These are phyloP conservation scores for Probosciger aterrimus DNA, from an alignment of 2,113 vertebrate genomes.

Conservation along the genomic window DNA sequence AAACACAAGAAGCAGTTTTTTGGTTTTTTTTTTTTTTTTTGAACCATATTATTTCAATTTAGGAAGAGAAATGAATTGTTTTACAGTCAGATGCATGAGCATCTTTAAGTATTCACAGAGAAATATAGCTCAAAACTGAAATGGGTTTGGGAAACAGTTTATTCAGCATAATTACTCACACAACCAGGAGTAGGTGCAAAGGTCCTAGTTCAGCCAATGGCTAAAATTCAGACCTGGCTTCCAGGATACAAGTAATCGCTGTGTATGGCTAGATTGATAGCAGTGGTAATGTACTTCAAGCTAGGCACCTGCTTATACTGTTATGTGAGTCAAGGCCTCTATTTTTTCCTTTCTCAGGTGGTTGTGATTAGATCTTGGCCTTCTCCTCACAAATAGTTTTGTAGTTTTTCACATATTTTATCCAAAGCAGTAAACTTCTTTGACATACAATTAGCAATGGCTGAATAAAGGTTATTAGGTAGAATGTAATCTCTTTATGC, in stretches of 20 bases:
- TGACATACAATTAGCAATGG: slow-evolving; percentile 15
- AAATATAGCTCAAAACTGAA: not conserved
- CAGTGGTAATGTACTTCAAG: not conserved
- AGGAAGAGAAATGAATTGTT: not conserved
- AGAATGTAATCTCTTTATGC: slow-evolving; percentile 45
- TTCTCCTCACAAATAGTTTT: not conserved
- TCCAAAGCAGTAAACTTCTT: slow-evolving; percentile 20
- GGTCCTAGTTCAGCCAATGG: not conserved
- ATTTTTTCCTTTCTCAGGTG: not conserved
- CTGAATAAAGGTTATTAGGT: slow-evolving; percentile 37
- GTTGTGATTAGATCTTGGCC: not conserved
- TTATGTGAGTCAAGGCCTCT: not conserved
- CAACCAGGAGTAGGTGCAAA: not conserved
- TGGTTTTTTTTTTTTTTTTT: not conserved
- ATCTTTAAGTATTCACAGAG: not conserved
- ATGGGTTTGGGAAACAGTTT: not conserved
- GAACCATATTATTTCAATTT: not conserved
- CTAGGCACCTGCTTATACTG: not conserved
- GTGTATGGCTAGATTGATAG: not conserved
- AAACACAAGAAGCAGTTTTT: not conserved
- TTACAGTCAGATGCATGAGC: not conserved
- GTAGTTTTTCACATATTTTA: not conserved
- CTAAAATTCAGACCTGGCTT: not conserved
- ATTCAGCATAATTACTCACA: not conserved
- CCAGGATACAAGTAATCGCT: not conserved